A percentile compares a stretch with the other conserved stretches of the same genome.
These are phyloP conservation scores for Psammodynastes pulverulentus DNA, from an alignment of 2,113 vertebrate genomes.

Conservation along the genomic window DNA sequence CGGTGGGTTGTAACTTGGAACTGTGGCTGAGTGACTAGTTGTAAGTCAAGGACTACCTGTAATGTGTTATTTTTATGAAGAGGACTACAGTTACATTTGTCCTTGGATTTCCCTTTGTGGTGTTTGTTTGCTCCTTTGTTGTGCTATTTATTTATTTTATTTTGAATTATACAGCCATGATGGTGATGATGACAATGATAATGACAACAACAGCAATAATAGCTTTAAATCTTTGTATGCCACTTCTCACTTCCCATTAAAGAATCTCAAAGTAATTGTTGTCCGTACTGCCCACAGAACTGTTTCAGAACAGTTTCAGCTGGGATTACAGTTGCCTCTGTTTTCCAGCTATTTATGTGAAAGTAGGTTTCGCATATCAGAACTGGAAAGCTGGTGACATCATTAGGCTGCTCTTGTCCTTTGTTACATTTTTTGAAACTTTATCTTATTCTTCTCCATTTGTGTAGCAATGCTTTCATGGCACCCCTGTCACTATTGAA, in stretches of 20 bases:
- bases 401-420: neutral
- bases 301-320: neutral
- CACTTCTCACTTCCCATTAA: neutral
- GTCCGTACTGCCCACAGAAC: neutral
- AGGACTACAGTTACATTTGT: neutral
- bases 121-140: neutral
- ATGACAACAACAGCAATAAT: neutral
- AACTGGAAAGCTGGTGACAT: neutral
- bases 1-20: too few relatives aligned
- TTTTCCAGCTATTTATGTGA: neutral
- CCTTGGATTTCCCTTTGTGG: neutral
- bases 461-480: slow-evolving; percentile 84
- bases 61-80: neutral
- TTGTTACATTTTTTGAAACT: slow-evolving; percentile 14
- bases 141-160: neutral
- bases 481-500: slow-evolving; percentile 95
- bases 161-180: neutral
- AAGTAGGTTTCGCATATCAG: neutral
- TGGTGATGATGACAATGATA: neutral
- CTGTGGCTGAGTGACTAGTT: too few relatives aligned
- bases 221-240: neutral
- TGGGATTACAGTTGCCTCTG: neutral
- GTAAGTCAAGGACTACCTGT: neutral
- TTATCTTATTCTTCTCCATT: slow-evolving; percentile 20
- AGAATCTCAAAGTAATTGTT: neutral